Evolutionary conservation across 2,113 vertebrate genomes (phyloP).

Genomic region (Marmota monax): DNA sequence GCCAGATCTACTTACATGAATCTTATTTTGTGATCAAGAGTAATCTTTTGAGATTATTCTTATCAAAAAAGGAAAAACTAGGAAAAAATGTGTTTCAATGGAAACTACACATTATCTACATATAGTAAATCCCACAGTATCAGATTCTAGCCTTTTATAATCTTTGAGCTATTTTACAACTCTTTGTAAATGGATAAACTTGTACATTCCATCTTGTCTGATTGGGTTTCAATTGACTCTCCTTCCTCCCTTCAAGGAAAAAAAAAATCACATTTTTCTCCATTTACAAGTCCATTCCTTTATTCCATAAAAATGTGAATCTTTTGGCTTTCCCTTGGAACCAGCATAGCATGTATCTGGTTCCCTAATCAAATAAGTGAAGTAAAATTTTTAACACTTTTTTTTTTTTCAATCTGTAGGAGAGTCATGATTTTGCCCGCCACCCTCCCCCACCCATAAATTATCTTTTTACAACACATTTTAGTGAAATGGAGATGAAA

Average conservation of each 20-base stretch:
- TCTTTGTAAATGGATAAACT: neutral
- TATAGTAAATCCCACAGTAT: neutral
- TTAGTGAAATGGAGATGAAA: neutral
- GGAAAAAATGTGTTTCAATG: neutral
- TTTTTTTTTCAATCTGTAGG: neutral
- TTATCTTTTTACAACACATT: neutral
- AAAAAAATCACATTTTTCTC: neutral
- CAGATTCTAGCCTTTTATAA: neutral
- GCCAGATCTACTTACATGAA: neutral
- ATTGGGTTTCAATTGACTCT: neutral
- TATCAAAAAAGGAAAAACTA: neutral
- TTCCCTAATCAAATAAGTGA: neutral
- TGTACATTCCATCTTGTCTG: neutral
- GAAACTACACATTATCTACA: neutral
- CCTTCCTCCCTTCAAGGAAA: neutral
- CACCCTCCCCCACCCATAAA: neutral
- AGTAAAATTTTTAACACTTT: neutral
- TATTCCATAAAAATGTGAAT: neutral
- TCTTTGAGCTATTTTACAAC: neutral
- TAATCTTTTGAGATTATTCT: constrained; percentile 17
- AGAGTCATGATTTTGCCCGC: neutral
- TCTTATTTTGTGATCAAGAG: neutral
- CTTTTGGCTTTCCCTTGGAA: neutral
- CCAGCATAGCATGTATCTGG: neutral
- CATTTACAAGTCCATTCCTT: neutral